phyloP scores from a whole-genome alignment of 2,113 vertebrate genomes.

The Eretmochelys imbricata region DNA sequence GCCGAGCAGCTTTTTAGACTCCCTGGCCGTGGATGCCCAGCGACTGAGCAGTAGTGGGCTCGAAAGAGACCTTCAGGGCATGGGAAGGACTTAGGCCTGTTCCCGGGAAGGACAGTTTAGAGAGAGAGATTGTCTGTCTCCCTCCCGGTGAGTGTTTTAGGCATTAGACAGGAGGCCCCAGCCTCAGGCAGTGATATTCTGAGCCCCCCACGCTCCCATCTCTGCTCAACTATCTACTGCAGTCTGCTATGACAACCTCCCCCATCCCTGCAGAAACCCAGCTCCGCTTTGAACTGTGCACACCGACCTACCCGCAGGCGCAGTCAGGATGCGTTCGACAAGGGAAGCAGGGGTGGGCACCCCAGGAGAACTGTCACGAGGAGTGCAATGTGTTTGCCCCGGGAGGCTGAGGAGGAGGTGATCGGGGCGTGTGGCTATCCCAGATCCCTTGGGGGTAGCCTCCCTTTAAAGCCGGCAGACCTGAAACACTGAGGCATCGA shows the following conservation, averaged over 20 bases:
- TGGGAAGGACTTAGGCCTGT: background rate
- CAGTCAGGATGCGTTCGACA: background rate
- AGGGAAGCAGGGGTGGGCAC: background rate
- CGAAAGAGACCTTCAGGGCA: background rate
- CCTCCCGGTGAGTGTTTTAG: background rate
- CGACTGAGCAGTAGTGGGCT: background rate
- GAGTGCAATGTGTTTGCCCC: fast-evolving
- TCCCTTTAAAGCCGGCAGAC: fast-evolving
- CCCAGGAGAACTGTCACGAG: background rate
- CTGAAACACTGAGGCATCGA: background rate
- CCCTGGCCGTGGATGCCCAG: conserved; percentile 11
- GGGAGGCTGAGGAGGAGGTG: fast-evolving
- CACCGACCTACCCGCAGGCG: fast-evolving
- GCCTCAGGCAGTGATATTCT: background rate
- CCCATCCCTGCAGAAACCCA: background rate
- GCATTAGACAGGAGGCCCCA: background rate
- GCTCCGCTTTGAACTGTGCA: background rate
- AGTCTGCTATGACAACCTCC: fast-evolving
- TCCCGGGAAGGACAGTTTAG: background rate
- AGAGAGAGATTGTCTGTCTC: background rate
- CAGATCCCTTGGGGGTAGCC: fast-evolving
- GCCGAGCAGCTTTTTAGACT: conserved; percentile 10
- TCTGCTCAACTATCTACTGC: background rate
- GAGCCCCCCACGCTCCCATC: background rate
- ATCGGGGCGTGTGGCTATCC: fast-evolving